These are phyloP conservation scores for Drosophila subquinaria DNA, from an alignment of 2,888 invertebrate species.

Conservation along the genomic window DNA sequence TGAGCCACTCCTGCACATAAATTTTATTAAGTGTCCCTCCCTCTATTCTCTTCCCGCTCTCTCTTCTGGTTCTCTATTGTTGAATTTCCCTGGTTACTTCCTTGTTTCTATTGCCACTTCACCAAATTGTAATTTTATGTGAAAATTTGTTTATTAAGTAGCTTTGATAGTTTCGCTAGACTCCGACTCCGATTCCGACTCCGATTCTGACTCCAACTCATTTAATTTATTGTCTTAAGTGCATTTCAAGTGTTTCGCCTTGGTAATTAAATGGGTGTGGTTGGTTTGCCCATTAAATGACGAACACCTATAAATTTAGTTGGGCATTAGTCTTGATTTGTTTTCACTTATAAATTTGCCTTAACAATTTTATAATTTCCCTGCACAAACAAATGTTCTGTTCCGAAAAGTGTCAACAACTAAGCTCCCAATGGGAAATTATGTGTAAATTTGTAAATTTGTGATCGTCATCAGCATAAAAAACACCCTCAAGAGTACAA, in stretches of 20 bases:
- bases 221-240: conserved; percentile 76
- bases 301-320: conserved; percentile 49
- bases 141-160: conserved; percentile 84
- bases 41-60: background rate
- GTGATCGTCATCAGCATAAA: conserved; percentile 55
- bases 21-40: conserved; percentile 75
- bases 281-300: conserved; percentile 56
- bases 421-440: conserved; percentile 45
- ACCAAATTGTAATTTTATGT: conserved; percentile 79
- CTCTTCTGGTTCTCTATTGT: conserved; percentile 14
- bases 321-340: conserved; percentile 75
- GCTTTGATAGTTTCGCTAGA: conserved; percentile 72
- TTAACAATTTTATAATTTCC: conserved; percentile 39
- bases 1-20: conserved; percentile 81
- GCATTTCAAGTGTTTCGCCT: conserved; percentile 61
- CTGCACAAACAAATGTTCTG: background rate
- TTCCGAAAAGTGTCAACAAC: conserved; percentile 63
- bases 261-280: conserved; percentile 80
- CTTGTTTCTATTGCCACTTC: conserved; percentile 38
- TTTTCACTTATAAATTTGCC: conserved; percentile 59
- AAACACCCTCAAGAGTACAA: conserved; percentile 37
- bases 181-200: conserved; percentile 9
- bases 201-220: conserved; percentile 23
- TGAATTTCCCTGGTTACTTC: conserved; percentile 35
- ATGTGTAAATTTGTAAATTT: conserved; percentile 72